These are phyloP conservation scores for Centroberyx gerrardi DNA, from an alignment of 2,797 vertebrate species.

Conservation along the genomic window DNA sequence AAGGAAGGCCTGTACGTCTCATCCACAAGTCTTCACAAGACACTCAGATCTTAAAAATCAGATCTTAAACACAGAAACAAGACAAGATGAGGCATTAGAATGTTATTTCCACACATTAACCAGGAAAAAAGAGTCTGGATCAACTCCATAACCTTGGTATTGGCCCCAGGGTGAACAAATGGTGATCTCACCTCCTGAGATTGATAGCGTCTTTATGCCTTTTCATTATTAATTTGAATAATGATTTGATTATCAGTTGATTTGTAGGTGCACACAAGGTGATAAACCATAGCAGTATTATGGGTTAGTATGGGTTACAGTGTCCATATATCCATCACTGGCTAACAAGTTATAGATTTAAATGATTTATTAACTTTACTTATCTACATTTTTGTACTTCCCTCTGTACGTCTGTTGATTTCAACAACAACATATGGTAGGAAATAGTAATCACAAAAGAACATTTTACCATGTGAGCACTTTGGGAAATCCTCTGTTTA, in stretches of 20 bases:
- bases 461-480: background rate
- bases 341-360: background rate
- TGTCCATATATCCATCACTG: background rate
- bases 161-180: background rate
- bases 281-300: background rate
- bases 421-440: background rate
- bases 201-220: background rate
- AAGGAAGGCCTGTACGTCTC: constrained; percentile 94
- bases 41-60: background rate
- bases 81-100: background rate
- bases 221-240: background rate
- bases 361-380: background rate
- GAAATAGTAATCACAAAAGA: background rate
- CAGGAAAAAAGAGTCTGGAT: background rate
- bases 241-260: background rate
- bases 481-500: background rate
- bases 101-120: background rate
- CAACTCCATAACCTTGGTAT: background rate
- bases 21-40: background rate
- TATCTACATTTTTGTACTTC: too few species aligned
- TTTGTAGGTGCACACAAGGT: background rate
- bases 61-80: background rate
- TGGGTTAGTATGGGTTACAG: background rate
- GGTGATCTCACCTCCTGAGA: background rate
- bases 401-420: too few species aligned